These are phyloP conservation scores for Propithecus coquereli DNA, from an alignment of 2,113 vertebrate species.

Conservation along the genomic window DNA sequence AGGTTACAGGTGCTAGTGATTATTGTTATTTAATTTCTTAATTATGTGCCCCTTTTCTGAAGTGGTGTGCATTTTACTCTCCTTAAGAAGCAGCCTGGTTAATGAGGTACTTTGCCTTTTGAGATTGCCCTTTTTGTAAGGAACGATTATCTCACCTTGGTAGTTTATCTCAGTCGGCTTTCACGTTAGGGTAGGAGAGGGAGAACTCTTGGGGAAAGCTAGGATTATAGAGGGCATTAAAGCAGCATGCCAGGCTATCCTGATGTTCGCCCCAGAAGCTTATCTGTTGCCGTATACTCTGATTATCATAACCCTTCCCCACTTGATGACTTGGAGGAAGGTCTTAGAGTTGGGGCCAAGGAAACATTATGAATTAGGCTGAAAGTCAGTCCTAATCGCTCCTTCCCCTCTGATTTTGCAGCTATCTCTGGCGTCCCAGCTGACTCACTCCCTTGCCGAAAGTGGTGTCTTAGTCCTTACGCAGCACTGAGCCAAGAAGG, in stretches of 20 bases:
- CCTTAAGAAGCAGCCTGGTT: neutral
- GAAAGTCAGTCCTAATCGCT: too few relatives aligned
- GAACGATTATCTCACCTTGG: neutral
- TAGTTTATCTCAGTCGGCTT: neutral
- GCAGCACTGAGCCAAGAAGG: neutral
- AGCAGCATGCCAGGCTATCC: fast-evolving
- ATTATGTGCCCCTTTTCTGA: neutral
- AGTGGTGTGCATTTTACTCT: neutral
- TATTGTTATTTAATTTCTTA: conserved; percentile 20
- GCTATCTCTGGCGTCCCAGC: neutral
- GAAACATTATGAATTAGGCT: neutral
- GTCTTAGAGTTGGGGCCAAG: neutral
- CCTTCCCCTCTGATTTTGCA: neutral
- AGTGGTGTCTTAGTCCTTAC: neutral
- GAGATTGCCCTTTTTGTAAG: neutral
- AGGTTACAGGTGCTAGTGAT: neutral
- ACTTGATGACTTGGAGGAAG: neutral
- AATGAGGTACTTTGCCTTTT: neutral
- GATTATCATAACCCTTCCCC: neutral
- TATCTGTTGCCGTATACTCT: fast-evolving
- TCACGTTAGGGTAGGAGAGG: neutral
- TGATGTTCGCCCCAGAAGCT: fast-evolving
- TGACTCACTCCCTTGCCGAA: neutral
- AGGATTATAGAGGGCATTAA: fast-evolving
- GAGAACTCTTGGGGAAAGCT: neutral